A percentile compares a stretch with the other conserved stretches of the same genome.
Evolutionary conservation across 2,113 vertebrate species (phyloP).

Genomic region (Lepus americanus): DNA sequence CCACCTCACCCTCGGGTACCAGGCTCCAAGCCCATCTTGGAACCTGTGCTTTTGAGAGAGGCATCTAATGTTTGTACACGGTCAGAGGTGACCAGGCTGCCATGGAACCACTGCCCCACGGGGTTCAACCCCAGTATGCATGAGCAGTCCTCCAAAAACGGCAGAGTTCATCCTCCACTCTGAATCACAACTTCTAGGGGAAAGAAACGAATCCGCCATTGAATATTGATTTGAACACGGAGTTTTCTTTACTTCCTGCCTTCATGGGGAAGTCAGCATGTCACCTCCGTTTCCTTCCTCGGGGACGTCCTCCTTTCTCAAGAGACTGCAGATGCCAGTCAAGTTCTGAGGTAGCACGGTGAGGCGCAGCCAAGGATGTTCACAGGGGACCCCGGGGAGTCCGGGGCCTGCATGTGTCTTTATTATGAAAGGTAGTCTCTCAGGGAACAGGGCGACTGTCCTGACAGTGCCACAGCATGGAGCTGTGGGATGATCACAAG

Average conservation of each 20-base stretch:
- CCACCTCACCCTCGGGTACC: fast-evolving
- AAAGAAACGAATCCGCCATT: not conserved
- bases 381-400: not conserved
- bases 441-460: not conserved
- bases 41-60: not conserved
- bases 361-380: not conserved
- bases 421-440: not conserved
- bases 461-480: constrained; percentile 25
- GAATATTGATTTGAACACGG: not conserved
- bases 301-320: not conserved
- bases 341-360: not conserved
- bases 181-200: not conserved
- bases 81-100: not conserved
- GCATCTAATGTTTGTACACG: not conserved
- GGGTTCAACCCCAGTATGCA: not conserved
- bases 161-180: not conserved
- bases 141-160: not conserved
- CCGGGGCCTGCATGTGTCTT: not conserved
- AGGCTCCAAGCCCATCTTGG: not conserved
- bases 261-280: not conserved
- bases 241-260: not conserved
- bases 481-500: too few relatives aligned
- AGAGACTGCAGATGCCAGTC: not conserved
- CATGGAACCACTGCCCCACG: not conserved
- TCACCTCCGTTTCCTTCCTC: not conserved